A percentile compares a stretch with the other conserved stretches of the same genome.
Conservation (phyloP, 2,113 vertebrate genomes). For the Malurus alboscapulatus region DNA sequence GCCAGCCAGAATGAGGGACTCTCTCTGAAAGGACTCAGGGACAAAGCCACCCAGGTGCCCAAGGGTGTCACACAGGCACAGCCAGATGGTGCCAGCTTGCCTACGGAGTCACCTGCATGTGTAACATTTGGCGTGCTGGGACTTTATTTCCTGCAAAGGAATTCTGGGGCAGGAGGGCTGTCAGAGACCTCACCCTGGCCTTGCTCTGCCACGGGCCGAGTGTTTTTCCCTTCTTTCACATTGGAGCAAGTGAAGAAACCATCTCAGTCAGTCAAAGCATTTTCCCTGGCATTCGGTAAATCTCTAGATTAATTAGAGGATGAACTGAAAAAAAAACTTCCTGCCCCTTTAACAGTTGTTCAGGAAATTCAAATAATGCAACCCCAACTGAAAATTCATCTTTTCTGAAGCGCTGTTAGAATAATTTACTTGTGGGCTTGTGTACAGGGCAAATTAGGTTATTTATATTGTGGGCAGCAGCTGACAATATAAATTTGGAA, state of each 20-base stretch:
- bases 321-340: background rate
- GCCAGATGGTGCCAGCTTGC: too few species aligned
- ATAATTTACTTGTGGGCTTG: conserved; percentile 25
- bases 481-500: conserved; percentile 17
- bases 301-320: background rate
- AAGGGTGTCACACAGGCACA: too few species aligned
- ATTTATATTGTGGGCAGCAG: background rate
- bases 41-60: too few species aligned
- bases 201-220: too few species aligned
- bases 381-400: background rate
- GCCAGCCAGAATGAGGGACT: too few species aligned
- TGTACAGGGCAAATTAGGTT: conserved; percentile 16
- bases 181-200: too few species aligned
- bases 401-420: background rate
- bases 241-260: background rate
- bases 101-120: too few species aligned
- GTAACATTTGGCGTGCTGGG: too few species aligned
- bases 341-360: background rate
- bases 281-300: background rate
- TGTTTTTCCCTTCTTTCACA: too few species aligned
- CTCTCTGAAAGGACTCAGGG: too few species aligned
- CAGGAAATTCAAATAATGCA: background rate
- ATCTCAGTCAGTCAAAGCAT: background rate
- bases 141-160: too few species aligned
- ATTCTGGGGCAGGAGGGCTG: too few species aligned